Base-by-base conservation (phyloP, 2,888 invertebrate genomes). In the Oeneis ivallda region DNA sequence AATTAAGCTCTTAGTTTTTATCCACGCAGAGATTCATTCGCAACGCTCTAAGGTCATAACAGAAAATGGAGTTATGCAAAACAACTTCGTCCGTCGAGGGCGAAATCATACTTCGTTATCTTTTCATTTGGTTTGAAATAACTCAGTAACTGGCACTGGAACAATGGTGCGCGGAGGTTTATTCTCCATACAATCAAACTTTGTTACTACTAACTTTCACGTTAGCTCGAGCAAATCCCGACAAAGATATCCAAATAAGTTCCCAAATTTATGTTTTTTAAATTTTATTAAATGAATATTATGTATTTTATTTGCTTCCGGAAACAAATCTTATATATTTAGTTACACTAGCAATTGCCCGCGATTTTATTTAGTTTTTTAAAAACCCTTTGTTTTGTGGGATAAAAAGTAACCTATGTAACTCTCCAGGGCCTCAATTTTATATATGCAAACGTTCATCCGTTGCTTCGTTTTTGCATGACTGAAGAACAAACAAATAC, bases 1-100 rank as follows among this genome's bases (percentile, higher is more conserved):
- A 79, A 87, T 88, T 86, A 85, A 81, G 79, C 76, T 76, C 83
- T 81, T 77, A 79, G 75, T 81, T 84, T 82, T 78, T 74, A 77
- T 76, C 62, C 57, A 37, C 64, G 64, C 57, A 64, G 53, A 54
- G 62, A 67, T 62, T 58, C 65, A 61, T 58, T 54, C 60, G 62
- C 49, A 56, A 50, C 53, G 61, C 64, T 62, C 62, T 65, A 60
- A 67, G 62, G 64, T 60, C 59, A 69, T 69, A 67, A 69, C 65
- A 34, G 67, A 65, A 62, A 65, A 60, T 62, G 62, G 54, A 63
- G 49, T 62, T 75, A 79, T 75, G 75, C 74, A 72, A 74, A 77
- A 70, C 64, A 77, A 71, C 64, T 68, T 70, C 64, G 60, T 71
- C 63, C 68, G 63, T 67, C 50, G 68, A 49, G 68, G 69, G 67